phyloP scores from a whole-genome alignment of 1,140 invertebrate genomes.

The Lordiphosa mommai region DNA sequence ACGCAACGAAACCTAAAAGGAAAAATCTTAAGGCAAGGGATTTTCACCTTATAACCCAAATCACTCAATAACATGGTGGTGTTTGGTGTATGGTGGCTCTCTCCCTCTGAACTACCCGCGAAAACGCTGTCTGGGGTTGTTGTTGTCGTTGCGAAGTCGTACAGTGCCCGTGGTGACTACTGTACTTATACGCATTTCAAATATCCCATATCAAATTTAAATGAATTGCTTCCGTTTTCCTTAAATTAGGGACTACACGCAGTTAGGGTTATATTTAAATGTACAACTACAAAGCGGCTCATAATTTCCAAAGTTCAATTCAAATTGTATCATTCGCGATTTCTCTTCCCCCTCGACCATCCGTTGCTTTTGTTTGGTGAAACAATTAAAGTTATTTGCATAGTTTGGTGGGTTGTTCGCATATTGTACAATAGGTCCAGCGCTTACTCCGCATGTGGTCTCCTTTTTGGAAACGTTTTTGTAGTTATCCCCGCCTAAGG shows the following conservation, averaged over 20 bases:
- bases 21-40: constrained; percentile 29
- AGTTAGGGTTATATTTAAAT: constrained; percentile 63
- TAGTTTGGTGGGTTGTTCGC: constrained; percentile 46
- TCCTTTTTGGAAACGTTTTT: constrained; percentile 29
- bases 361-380: constrained; percentile 62
- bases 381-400: constrained; percentile 78
- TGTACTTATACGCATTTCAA: constrained; percentile 48
- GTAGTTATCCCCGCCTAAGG: constrained; percentile 17
- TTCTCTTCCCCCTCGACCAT: constrained; percentile 35
- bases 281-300: constrained; percentile 13
- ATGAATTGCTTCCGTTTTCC: constrained; percentile 57
- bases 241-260: constrained; percentile 35
- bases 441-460: constrained; percentile 51
- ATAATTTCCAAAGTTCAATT: constrained; percentile 54
- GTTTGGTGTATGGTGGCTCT: constrained; percentile 29
- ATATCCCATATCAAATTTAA: constrained; percentile 76
- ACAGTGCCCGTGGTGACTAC: constrained; percentile 18
- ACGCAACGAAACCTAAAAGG: constrained; percentile 46
- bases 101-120: constrained; percentile 36
- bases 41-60: constrained; percentile 72
- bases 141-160: constrained; percentile 18
- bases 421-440: constrained; percentile 4
- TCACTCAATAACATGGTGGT: constrained; percentile 16
- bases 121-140: constrained; percentile 60
- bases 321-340: constrained; percentile 59